phyloP scores from a whole-genome alignment of 1,140 invertebrate genomes.

The Nymphalis io region DNA sequence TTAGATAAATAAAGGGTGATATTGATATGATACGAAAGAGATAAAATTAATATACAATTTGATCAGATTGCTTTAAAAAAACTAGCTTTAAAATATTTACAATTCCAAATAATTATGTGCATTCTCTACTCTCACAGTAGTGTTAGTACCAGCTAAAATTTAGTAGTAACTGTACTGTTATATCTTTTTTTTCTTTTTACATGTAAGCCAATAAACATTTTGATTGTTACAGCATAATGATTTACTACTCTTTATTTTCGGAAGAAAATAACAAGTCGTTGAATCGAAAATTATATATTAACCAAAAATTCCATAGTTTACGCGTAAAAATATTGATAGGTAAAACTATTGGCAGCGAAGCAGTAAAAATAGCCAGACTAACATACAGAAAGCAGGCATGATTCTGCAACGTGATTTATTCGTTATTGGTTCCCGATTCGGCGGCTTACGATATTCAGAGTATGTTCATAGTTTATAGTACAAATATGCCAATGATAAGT shows the following conservation, averaged over 20 bases:
- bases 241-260: constrained; percentile 25
- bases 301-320: constrained; percentile 41
- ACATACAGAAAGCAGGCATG: constrained; percentile 76
- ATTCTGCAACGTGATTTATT: constrained; percentile 70
- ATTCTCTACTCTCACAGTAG: no score
- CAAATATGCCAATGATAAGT: constrained; percentile 21
- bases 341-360: constrained; percentile 51
- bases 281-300: constrained; percentile 42
- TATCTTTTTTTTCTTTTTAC: no score
- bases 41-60: no score
- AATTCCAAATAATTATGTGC: no score
- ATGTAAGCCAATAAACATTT: neutral
- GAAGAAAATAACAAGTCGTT: constrained; percentile 41
- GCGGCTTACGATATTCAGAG: constrained; percentile 60
- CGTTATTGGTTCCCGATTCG: constrained; percentile 65
- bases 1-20: no score
- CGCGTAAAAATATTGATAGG: constrained; percentile 66
- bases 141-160: no score
- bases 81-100: no score
- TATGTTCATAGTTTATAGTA: constrained; percentile 19
- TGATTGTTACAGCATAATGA: constrained; percentile 15
- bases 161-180: no score
- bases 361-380: constrained; percentile 69
- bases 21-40: no score
- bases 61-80: no score